A percentile compares a stretch with the other conserved stretches of the same genome.
phyloP scores from a whole-genome alignment of 2,113 vertebrate genomes.

The Callorhinus ursinus region DNA sequence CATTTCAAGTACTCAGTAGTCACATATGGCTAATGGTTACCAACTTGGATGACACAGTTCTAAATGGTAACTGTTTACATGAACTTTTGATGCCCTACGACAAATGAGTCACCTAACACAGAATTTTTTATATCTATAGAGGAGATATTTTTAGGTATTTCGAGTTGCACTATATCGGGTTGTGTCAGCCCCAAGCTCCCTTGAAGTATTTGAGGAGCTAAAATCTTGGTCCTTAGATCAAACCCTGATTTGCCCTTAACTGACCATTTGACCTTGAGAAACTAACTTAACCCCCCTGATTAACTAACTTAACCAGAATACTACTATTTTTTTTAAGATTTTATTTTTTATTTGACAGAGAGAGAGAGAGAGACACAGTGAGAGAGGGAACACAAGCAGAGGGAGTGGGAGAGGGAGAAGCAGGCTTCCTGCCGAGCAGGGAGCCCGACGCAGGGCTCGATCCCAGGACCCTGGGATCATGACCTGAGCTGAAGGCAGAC shows the following conservation, averaged over 20 bases:
- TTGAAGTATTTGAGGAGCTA: not conserved
- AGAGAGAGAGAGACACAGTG: too few relatives aligned
- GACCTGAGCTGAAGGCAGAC: too few relatives aligned
- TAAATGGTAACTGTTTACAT: not conserved
- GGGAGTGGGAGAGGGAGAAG: too few relatives aligned
- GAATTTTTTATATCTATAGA: not conserved
- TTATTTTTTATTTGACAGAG: too few relatives aligned
- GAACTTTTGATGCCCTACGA: not conserved
- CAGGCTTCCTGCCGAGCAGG: too few relatives aligned
- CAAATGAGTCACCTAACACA: not conserved
- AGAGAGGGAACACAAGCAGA: too few relatives aligned
- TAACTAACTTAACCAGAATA: not conserved
- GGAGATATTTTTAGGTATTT: not conserved
- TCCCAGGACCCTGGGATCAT: too few relatives aligned
- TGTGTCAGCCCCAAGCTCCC: not conserved
- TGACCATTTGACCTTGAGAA: not conserved
- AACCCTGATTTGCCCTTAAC: not conserved
- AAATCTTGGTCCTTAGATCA: not conserved
- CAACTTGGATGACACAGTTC: not conserved
- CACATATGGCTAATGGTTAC: not conserved
- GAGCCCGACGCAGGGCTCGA: too few relatives aligned
- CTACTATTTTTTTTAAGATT: not conserved
- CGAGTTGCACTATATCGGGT: not conserved
- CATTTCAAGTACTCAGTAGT: not conserved
- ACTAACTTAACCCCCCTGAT: not conserved